A percentile compares a stretch with the other conserved stretches of the same genome.
Evolutionary conservation across 2,797 vertebrate genomes (phyloP).

Genomic region (Buphagus erythrorhynchus): DNA sequence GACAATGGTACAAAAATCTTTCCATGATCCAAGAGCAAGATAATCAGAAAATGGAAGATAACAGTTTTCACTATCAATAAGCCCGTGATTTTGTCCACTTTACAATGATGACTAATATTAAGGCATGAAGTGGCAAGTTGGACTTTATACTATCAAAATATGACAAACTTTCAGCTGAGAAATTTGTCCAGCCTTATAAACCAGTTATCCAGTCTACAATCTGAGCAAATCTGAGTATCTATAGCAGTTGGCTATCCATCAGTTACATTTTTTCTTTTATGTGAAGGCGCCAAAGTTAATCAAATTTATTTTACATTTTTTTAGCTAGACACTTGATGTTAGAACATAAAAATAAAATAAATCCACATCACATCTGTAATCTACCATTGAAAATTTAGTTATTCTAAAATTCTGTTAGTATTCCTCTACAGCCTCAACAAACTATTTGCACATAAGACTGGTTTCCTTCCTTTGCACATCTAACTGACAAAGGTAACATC

Average conservation of each 20-base stretch:
- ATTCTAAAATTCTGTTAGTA: not conserved
- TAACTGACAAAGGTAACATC: not conserved
- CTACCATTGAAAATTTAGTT: not conserved
- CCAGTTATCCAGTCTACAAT: not conserved
- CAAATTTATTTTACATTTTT: not conserved
- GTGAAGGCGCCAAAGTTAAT: not conserved
- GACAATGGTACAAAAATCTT: not conserved
- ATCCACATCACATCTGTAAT: not conserved
- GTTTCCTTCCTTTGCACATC: not conserved
- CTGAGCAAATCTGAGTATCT: not conserved
- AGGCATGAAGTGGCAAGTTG: accelerated
- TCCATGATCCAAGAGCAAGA: not conserved
- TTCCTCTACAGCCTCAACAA: not conserved
- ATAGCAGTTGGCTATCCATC: not conserved
- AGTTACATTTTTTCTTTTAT: not conserved
- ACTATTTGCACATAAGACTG: not conserved
- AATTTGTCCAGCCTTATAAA: not conserved
- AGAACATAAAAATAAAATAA: not conserved
- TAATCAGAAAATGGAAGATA: not conserved
- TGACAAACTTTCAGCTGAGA: not conserved
- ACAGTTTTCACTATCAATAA: not conserved
- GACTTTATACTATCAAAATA: not conserved
- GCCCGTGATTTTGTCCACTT: not conserved
- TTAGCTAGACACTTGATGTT: not conserved
- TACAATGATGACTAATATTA: not conserved